These are phyloP conservation scores for Melanotaenia trifasciata DNA, from an alignment of 2,797 vertebrate genomes.

Conservation along the genomic window DNA sequence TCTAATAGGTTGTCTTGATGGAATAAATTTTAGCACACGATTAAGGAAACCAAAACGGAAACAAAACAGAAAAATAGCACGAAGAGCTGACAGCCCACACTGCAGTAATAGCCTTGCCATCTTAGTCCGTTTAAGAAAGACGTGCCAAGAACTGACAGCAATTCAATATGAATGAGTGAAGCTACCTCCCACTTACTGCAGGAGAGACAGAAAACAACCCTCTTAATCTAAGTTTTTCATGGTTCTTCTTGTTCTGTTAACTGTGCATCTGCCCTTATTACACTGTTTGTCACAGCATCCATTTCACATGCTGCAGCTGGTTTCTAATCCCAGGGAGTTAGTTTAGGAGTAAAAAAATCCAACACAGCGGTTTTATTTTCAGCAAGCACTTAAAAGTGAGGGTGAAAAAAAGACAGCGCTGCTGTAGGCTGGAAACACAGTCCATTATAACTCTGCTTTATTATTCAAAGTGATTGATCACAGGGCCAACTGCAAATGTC, in stretches of 20 bases:
- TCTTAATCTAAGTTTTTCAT: slow-evolving; percentile 33
- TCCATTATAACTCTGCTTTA: slow-evolving; percentile 76
- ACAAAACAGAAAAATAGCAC: slow-evolving; percentile 26
- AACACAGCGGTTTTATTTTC: slow-evolving; percentile 20
- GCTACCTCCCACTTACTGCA: slow-evolving; percentile 68
- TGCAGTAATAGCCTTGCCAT: slow-evolving; percentile 68
- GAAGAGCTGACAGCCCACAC: slow-evolving; percentile 50
- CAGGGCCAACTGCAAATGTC: slow-evolving; percentile 68
- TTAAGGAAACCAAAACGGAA: slow-evolving; percentile 23
- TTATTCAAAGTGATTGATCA: slow-evolving; percentile 79
- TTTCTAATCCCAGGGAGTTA: slow-evolving; percentile 40
- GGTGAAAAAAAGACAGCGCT: slow-evolving; percentile 19
- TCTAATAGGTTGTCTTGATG: slow-evolving; percentile 19
- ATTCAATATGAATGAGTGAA: slow-evolving; percentile 70
- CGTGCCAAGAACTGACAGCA: slow-evolving; percentile 64
- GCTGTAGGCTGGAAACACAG: slow-evolving; percentile 54
- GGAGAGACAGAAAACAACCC: slow-evolving; percentile 51
- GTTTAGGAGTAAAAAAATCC: slow-evolving; percentile 29
- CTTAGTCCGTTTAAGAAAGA: slow-evolving; percentile 67
- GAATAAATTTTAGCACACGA: slow-evolving; percentile 17
- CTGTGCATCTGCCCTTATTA: slow-evolving; percentile 23
- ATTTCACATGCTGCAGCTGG: slow-evolving; percentile 16
- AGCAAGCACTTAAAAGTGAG: slow-evolving; percentile 27
- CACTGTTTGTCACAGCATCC: slow-evolving; percentile 19
- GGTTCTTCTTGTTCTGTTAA: slow-evolving; percentile 22